These are phyloP conservation scores for Cardiocondyla obscurior DNA, from an alignment of 1,140 invertebrate genomes.

Conservation along the genomic window DNA sequence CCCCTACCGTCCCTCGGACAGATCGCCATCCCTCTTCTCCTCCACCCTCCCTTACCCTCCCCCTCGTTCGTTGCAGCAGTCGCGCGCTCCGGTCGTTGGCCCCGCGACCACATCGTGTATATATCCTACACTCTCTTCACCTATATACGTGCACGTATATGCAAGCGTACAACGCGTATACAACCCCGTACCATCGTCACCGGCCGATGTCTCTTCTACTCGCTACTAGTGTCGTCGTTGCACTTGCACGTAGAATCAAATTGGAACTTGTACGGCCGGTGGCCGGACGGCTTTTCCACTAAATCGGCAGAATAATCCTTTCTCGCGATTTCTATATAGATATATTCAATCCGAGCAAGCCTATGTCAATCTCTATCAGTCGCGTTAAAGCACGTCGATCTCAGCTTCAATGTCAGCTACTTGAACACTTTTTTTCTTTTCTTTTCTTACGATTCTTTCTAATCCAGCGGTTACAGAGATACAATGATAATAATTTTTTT, in stretches of 20 bases:
- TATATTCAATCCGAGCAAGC: not conserved
- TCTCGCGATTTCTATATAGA: not conserved
- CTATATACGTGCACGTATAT: conserved; percentile 40
- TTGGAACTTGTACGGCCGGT: conserved; percentile 8
- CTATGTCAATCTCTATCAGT: not conserved
- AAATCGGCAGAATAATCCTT: conserved; percentile 5
- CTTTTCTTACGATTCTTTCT: not conserved
- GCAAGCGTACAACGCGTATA: conserved; percentile 43
- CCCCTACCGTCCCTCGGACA: conserved; percentile 51
- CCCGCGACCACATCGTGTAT: conserved; percentile 76
- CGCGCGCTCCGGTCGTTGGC: conserved; percentile 82
- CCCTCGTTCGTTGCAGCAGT: conserved; percentile 56
- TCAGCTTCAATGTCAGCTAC: not conserved
- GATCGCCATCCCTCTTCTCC: conserved; percentile 38
- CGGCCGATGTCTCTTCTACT: conserved; percentile 9
- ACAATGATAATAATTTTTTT: not conserved
- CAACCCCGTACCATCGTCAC: conserved; percentile 16
- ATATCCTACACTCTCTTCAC: conserved; percentile 75
- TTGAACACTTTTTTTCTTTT: not conserved
- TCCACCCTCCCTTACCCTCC: conserved; percentile 24
- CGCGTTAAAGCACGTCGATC: not conserved
- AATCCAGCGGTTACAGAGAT: not conserved
- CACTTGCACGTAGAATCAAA: conserved; percentile 36
- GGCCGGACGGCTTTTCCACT: not conserved
- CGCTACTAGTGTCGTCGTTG: not conserved